phyloP scores from a whole-genome alignment of 2,113 vertebrate species.

The Panurus biarmicus region DNA sequence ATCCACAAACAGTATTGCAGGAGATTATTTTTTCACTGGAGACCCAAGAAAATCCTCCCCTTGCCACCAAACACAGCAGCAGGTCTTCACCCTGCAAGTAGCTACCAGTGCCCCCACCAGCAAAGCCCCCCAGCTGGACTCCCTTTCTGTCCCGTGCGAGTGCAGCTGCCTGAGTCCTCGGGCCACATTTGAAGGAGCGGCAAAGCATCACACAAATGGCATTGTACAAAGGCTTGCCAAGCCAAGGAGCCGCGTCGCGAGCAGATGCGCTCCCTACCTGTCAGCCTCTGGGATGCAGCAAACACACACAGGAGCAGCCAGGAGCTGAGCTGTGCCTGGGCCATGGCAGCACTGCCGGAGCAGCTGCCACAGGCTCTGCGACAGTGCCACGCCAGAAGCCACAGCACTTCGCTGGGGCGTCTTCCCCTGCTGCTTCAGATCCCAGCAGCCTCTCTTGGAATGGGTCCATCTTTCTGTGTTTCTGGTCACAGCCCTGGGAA shows the following conservation, averaged over 20 bases:
- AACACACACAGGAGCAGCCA: conserved; percentile 26
- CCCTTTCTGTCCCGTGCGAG: not conserved
- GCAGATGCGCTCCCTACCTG: conserved; percentile 37
- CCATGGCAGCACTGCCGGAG: not conserved
- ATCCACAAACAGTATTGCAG: not conserved
- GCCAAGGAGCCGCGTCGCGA: not conserved
- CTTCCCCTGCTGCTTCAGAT: not conserved
- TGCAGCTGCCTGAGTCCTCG: not conserved
- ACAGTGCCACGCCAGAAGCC: not conserved
- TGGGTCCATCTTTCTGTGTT: not conserved
- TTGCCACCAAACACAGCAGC: not conserved
- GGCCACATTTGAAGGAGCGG: not conserved
- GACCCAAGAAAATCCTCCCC: not conserved
- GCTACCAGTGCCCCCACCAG: not conserved
- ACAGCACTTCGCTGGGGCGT: not conserved
- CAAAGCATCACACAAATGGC: not conserved
- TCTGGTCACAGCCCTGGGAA: conserved; percentile 28
- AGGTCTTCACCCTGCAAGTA: not conserved
- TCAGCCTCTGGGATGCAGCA: not conserved
- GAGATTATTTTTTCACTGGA: not conserved
- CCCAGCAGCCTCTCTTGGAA: conserved; percentile 35
- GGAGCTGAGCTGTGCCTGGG: not conserved
- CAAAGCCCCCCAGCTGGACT: not conserved
- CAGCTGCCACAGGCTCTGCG: not conserved
- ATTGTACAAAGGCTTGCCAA: not conserved